Base-by-base conservation (phyloP, 64 coral and sea anemone genomes). In the Exaiptasia diaphana region DNA sequence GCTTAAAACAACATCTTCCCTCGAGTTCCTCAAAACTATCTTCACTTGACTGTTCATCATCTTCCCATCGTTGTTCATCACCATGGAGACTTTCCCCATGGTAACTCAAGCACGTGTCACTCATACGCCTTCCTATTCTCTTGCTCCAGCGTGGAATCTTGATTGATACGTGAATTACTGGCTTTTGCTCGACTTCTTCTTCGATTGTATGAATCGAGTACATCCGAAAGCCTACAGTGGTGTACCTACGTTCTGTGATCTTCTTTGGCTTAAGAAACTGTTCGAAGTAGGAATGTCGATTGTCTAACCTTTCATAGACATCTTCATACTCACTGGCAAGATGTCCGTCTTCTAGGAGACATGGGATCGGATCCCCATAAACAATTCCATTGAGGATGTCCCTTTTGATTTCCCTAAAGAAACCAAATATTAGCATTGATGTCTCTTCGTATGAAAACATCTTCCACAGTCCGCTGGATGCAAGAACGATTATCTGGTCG, bases 381-480 rank as follows among this genome's bases (percentile, higher is more conserved):
- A 54, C 37, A 41, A 72, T 31, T 25, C 56, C 20, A 37, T 80
- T 55, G 36, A 74, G 80, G 28, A 83, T 64, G 32, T 68, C 81
- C 61, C 53, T 61, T 73, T 68, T 84, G 22, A 95, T 80, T 71
- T 95, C 79, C n/a, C 90, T 83, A 23, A 99, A 84, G 43, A 99
- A 99, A 5, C 90, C 90, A 12, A 78, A 82, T 10, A 93, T 54
- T 50, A 99, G 75, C 55, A 88, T 76, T 27, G 76, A 57, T 29
- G 86, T 85, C 81, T 99, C 90, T 59, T 93, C 89, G 40, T 76
- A 88, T 9, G 67, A 89, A 80, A 99, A 99, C 76, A 84, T 68
- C 25, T 92, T 88, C 95, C 95, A 99, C 30, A 99, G 44, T 44
- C 95, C 95, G 29, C 90, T 71, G 1, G 90, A 93, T 3, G 95